Base-by-base conservation (phyloP, 1,140 invertebrate genomes). In the Idris sp. region DNA sequence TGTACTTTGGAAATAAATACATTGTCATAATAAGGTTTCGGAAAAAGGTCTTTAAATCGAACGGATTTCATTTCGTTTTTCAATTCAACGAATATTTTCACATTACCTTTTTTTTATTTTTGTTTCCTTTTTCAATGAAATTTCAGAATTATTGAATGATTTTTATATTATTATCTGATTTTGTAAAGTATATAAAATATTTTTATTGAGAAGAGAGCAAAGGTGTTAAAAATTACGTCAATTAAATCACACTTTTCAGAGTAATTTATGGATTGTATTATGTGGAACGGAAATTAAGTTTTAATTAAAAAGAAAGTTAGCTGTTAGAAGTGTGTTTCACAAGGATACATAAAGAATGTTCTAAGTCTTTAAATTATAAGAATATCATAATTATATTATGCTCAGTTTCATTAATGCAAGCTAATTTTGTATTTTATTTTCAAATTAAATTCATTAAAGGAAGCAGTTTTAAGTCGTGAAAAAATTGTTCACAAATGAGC, bases 1-100 rank as follows among this genome's bases (percentile, higher is more conserved):
- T 11, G 31, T 28, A 65, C 61, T 65, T 65, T 65, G 11, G 40
- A 53, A 33, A 53, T 65, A 65, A 53, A 46, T 44, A 35, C 38
- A 16, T 46, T 28, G 48, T 36, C 48, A 53, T 36, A 46, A 54
- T 40, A 65, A 65, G 30, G 61, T 65, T 53, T 35, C 11, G 9
- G 19, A n/a, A 51, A 35, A 26, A 11, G 9, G 56, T 22, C 25
- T 61, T 11, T 61, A 49, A 61, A 46, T 61, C 40, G 14, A 49
- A 49, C 11, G 26, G 15, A 30, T 9, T 38, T 38, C 28, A 40
- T 49, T 49, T 43, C n/a, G n/a, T 16, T 28, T 59, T 13, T 16
- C 19, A 54, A 33, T 14, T 25, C 31, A 43, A 43, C 6, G 19
- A 41, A 33, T 11, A 48, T 30, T 19, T 14, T 31, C 18, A 14